phyloP scores from a whole-genome alignment of 2,113 vertebrate genomes.

The Motacilla tschutschensis region DNA sequence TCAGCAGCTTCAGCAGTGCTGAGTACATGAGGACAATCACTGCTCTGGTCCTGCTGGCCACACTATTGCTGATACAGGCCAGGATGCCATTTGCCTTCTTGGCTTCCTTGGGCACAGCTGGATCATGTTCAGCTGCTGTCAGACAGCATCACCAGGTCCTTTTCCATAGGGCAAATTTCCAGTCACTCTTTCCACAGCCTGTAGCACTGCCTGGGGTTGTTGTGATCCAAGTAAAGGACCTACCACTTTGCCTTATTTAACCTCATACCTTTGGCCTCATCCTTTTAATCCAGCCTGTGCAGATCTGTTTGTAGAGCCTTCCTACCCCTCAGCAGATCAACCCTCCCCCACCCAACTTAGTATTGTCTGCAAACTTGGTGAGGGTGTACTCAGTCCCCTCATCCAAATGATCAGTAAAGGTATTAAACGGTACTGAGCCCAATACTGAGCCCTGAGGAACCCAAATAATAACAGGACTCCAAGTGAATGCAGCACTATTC shows the following conservation, averaged over 20 bases:
- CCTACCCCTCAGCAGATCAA: neutral
- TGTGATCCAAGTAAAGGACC: neutral
- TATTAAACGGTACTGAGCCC: neutral
- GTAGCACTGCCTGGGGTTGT: neutral
- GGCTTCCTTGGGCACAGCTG: neutral
- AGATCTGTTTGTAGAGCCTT: neutral
- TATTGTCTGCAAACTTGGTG: neutral
- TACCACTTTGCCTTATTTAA: accelerated
- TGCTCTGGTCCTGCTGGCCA: neutral
- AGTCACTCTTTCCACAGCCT: neutral
- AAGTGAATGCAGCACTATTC: neutral
- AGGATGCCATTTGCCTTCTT: neutral
- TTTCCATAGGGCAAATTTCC: neutral
- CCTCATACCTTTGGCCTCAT: neutral
- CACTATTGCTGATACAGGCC: neutral
- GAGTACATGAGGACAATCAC: no score
- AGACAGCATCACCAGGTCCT: accelerated
- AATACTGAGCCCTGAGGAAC: accelerated
- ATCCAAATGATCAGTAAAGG: neutral
- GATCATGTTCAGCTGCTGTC: neutral
- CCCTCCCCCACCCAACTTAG: neutral
- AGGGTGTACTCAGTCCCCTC: neutral
- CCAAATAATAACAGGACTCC: accelerated
- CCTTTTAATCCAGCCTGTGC: neutral
- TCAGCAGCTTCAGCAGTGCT: neutral